A percentile compares a stretch with the other conserved stretches of the same genome.
Evolutionary conservation across 2,888 invertebrate genomes (phyloP).

Genomic region (Nemurella pictetii): DNA sequence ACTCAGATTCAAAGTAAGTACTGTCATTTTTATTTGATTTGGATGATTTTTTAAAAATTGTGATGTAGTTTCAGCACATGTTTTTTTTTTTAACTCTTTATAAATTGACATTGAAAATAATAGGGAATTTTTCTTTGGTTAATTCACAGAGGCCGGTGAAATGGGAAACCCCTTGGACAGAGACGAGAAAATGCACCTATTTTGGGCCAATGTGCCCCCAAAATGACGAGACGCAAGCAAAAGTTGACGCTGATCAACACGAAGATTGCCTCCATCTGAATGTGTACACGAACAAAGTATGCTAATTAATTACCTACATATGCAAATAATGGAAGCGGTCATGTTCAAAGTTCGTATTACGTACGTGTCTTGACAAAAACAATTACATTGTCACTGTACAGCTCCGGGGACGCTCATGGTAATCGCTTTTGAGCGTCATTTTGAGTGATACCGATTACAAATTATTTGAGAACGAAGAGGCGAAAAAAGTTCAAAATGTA

Average conservation of each 20-base stretch:
- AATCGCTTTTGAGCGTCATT: no score
- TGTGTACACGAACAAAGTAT: conserved; percentile 50
- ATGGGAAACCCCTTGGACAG: neutral
- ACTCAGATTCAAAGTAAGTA: conserved; percentile 46
- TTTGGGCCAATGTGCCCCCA: conserved; percentile 25
- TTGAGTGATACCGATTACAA: no score
- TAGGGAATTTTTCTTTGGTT: no score
- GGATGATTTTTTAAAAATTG: no score
- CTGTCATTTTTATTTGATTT: neutral
- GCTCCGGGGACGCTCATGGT: no score
- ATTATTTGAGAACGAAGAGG: no score
- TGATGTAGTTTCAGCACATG: no score
- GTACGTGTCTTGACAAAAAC: neutral
- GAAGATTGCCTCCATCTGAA: conserved; percentile 53
- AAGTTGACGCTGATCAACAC: neutral
- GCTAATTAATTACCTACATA: no score
- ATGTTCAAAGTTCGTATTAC: neutral
- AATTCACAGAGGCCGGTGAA: conserved; percentile 14
- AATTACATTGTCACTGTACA: no score
- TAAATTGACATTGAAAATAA: neutral
- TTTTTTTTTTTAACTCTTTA: neutral
- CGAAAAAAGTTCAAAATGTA: no score
- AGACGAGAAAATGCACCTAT: neutral
- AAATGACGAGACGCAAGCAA: neutral
- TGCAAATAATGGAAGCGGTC: neutral